Evolutionary conservation across 2,888 invertebrate species (phyloP).

Genomic region (Hololepta plana): DNA sequence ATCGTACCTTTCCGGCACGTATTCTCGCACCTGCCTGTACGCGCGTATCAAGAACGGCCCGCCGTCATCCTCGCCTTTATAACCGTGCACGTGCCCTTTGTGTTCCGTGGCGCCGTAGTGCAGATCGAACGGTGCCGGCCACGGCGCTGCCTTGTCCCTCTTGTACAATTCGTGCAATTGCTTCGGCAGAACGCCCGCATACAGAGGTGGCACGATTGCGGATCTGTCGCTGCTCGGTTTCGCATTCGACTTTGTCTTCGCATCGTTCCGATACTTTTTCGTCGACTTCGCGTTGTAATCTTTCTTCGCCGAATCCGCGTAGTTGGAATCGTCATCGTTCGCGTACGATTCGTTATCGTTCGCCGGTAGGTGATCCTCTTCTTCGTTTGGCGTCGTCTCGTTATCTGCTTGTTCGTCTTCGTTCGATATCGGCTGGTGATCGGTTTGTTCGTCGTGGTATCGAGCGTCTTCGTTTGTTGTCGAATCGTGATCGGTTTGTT

Average conservation of each 20-base stretch:
- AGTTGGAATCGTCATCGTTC: conserved; percentile 1
- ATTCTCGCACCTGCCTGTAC: conserved; percentile 9
- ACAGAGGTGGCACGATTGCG: conserved; percentile 16
- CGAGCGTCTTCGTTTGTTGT: no score
- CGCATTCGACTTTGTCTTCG: no score
- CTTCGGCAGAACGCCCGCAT: conserved; percentile 16
- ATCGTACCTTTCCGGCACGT: conserved; percentile 16
- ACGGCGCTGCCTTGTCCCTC: conserved; percentile 15
- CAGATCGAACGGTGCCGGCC: conserved; percentile 17
- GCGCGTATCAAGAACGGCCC: not conserved
- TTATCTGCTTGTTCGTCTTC: conserved; percentile 4
- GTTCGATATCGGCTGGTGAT: no score
- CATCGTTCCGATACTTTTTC: no score
- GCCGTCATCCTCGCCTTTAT: conserved; percentile 7
- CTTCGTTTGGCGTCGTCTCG: not conserved
- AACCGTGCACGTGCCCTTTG: conserved; percentile 8
- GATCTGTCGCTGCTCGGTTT: no score
- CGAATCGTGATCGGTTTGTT: no score
- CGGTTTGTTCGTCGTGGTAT: no score
- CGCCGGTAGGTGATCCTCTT: conserved; percentile 4
- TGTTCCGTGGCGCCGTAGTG: conserved; percentile 9
- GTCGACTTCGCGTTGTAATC: no score
- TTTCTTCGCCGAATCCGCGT: no score
- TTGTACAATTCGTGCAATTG: conserved; percentile 17
- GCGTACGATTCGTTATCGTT: conserved; percentile 3